These are phyloP conservation scores for Beaufortia kweichowensis DNA, from an alignment of 2,113 vertebrate genomes.

Conservation along the genomic window DNA sequence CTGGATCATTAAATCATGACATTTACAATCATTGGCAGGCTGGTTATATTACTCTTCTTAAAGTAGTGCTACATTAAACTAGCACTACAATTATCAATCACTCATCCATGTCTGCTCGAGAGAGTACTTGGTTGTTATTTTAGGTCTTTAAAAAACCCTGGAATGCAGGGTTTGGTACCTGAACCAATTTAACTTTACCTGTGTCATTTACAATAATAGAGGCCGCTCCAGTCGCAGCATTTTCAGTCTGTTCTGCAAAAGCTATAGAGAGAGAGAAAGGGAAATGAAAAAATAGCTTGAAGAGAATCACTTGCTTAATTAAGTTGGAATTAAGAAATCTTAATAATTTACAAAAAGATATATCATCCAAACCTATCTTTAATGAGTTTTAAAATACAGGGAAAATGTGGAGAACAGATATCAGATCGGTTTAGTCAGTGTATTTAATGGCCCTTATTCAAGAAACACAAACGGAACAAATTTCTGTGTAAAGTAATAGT, in stretches of 20 bases:
- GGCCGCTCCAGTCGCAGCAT: constrained; percentile 89
- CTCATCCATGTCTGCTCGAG: constrained; percentile 40
- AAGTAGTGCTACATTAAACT: constrained; percentile 45
- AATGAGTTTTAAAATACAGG: too few relatives aligned
- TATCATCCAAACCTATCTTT: too few relatives aligned
- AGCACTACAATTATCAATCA: too few relatives aligned
- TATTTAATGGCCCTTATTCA: too few relatives aligned
- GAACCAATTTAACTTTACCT: constrained; percentile 73
- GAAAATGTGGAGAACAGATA: too few relatives aligned
- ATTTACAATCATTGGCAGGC: constrained; percentile 39
- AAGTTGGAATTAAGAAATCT: not conserved
- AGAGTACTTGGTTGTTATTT: constrained; percentile 44
- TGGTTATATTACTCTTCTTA: constrained; percentile 38
- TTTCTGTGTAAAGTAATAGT: too few relatives aligned
- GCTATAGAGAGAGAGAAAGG: constrained; percentile 72
- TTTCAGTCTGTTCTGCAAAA: constrained; percentile 84
- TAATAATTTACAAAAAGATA: not conserved
- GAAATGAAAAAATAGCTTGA: not conserved
- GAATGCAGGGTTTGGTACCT: not conserved
- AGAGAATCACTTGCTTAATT: not conserved
- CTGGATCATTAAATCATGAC: constrained; percentile 44
- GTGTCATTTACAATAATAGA: constrained; percentile 89
- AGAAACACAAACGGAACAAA: too few relatives aligned
- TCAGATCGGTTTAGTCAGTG: too few relatives aligned
- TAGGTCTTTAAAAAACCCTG: constrained; percentile 29